A percentile compares a stretch with the other conserved stretches of the same genome.
phyloP scores from a whole-genome alignment of 1,140 invertebrate genomes.

The Drosophila baimaii region DNA sequence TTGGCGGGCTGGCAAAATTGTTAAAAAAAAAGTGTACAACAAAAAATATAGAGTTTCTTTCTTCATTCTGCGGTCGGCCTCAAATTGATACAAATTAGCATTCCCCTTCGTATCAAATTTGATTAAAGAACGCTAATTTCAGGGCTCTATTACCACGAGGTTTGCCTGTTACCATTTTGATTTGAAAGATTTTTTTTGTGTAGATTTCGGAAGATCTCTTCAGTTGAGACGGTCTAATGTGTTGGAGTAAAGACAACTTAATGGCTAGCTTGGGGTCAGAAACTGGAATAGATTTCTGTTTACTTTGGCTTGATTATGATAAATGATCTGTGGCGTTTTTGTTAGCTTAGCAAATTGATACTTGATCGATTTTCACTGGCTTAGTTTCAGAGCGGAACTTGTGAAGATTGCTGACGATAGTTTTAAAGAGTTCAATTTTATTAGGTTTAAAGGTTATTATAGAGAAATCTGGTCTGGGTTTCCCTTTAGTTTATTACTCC shows the following conservation, averaged over 20 bases:
- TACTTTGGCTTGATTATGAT: slow-evolving; percentile 48
- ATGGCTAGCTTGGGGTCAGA: slow-evolving; percentile 18
- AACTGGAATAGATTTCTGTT: slow-evolving; percentile 1
- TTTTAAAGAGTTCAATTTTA: neutral
- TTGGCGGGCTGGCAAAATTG: slow-evolving; percentile 33
- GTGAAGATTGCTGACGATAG: neutral
- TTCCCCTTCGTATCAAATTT: slow-evolving; percentile 44
- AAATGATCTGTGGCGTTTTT: slow-evolving; percentile 33
- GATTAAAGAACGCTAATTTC: slow-evolving; percentile 48
- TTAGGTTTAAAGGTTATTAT: neutral
- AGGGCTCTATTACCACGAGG: neutral
- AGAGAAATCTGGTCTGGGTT: slow-evolving; percentile 26
- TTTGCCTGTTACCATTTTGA: slow-evolving; percentile 17
- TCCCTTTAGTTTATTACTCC: neutral
- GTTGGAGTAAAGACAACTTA: slow-evolving; percentile 26
- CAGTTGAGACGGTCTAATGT: neutral
- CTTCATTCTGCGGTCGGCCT: slow-evolving; percentile 27
- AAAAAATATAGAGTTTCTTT: slow-evolving; percentile 27
- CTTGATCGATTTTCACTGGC: slow-evolving; percentile 16
- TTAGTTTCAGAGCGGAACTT: slow-evolving; percentile 10
- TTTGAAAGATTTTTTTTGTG: too few species aligned
- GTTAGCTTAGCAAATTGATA: slow-evolving; percentile 33
- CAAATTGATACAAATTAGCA: slow-evolving; percentile 61
- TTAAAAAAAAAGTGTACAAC: slow-evolving; percentile 4
- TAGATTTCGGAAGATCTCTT: neutral